Base-by-base conservation (phyloP, 2,113 vertebrate genomes). In the Otus sunia region DNA sequence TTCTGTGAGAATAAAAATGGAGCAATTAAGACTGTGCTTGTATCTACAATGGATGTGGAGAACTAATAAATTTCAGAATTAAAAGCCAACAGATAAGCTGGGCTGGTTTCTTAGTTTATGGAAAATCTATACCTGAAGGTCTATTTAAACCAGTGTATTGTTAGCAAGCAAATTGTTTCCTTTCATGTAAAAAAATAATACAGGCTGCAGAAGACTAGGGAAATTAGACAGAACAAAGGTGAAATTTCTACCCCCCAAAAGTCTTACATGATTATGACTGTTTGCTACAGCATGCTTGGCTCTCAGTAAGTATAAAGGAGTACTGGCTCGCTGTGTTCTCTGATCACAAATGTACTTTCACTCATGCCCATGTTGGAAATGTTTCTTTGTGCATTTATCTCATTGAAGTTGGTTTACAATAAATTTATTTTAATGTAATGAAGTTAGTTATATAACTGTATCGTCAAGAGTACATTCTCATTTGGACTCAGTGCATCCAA, bases 41-140 rank as follows among this genome's bases (percentile, higher is more conserved):
- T 97, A 97, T 97, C 95, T 96, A 86, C 97, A 97, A 94, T 89
- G 83, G 94, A 94, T 91, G 60, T 52, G 56, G 93, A 97, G 86
- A 98, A 75, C 96, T 97, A 97, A 97, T 98, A 98, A 97, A 98
- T 98, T 97, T 96, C 71, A 96, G 87, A 97, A 98, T 97, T 98
- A 98, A 98, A 98, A 98, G 91, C 92, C 90, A 97, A 94, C 73
- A 97, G 91, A 98, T 97, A 97, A 96, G 83, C 64, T 79, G 27
- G 73, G 82, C 76, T 95, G 83, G 81, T 97, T 96, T 93, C 69
- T 37, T 55, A 59, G 93, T 97, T 98, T 98, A 98, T 95, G 69
- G 96, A 93, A 98, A 98, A 98, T 98, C 98, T 96, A 97, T 98
- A 97, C 75, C 71, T 97, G 90, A 96, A 97, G 78, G 95, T 96